Percentiles rank a stretch among this genome's conserved stretches.
These are phyloP conservation scores for Drosophila sturtevanti DNA, from an alignment of 1,140 invertebrate species.

Conservation along the genomic window DNA sequence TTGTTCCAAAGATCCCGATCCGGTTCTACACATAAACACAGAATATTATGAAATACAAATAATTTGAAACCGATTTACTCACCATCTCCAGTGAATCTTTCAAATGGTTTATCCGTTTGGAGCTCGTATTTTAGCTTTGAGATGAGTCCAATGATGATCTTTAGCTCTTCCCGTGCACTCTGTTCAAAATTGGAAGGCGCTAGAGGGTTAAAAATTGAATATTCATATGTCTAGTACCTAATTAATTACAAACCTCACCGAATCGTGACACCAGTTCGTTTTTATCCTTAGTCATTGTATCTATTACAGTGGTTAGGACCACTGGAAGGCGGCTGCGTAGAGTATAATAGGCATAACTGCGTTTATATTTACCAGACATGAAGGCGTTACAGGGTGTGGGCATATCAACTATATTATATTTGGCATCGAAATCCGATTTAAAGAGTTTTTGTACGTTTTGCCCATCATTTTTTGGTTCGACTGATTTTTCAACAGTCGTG, in stretches of 20 bases:
- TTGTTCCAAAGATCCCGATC: constrained; percentile 84
- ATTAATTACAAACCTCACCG: constrained; percentile 86
- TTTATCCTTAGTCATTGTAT: constrained; percentile 90
- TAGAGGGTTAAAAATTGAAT: constrained; percentile 12
- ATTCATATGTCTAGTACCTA: neutral
- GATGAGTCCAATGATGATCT: constrained; percentile 89
- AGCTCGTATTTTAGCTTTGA: constrained; percentile 96
- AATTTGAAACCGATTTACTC: neutral
- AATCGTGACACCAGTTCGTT: constrained; percentile 86
- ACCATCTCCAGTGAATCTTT: constrained; percentile 82
- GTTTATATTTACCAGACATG: constrained; percentile 67
- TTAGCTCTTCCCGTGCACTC: constrained; percentile 88
- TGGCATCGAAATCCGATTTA: constrained; percentile 67
- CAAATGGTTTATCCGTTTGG: constrained; percentile 93
- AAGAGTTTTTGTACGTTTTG: constrained; percentile 18
- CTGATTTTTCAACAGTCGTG: neutral
- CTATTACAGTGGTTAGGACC: constrained; percentile 95
- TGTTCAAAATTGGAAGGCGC: constrained; percentile 64
- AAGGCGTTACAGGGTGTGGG: constrained; percentile 56
- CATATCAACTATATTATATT: constrained; percentile 76
- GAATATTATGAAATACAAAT: neutral
- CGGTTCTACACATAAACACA: constrained; percentile 35
- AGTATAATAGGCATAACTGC: constrained; percentile 93
- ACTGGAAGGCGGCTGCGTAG: constrained; percentile 94
- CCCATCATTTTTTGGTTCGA: neutral